Evolutionary conservation across 2,888 invertebrate genomes (phyloP), one percentile per base, ranked within the genome.

Genomic region (Maniola hyperantus): DNA sequence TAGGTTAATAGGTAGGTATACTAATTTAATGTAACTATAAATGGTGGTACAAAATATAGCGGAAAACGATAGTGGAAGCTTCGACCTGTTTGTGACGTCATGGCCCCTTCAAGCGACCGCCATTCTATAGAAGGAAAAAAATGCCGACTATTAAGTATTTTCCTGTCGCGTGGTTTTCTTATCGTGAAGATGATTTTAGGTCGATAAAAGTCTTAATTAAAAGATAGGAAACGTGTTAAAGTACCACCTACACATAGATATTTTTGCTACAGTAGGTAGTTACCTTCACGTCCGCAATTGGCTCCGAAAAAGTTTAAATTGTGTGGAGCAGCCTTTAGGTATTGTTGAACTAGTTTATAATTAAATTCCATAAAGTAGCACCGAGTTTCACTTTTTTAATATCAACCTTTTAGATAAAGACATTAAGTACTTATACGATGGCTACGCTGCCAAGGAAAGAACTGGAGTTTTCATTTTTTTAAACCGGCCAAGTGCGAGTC

Each of bases 361-460:
- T 60, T 33, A 50, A 60, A 60, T 36, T 60, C 34, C 50, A 6
- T 33, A 48, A 20, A 36, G 48, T 48, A 48, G 20, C 13, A 18
- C 5, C 13, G 20, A 53, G 51, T 15, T 62, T 62, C 53, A 42
- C 39, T 39, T 18, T 53, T 60, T 62, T 62, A 53, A 51, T 42
- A 53, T 42, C 42, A 62, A 53, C 42, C 53, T 26, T 74, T 77
- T 83, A 83, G 84, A 87, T 86, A 83, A 79, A 84, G 83, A 69
- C 74, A 82, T 85, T 82, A n/a, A n/a, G n/a, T n/a, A n/a, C n/a
- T n/a, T n/a, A n/a, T n/a, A 84, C 82, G 76, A 57, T 53, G 13
- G 42, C 34, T 61, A 53, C 36, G 18, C 20, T 36, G 34, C n/a
- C 42, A 42, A 10, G 51, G 6, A 61, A 61, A 61, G 6, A 60